Percentiles rank a stretch among this genome's conserved stretches.
Evolutionary conservation across 1,140 invertebrate genomes (phyloP).

Genomic region (Drosophila bocki): DNA sequence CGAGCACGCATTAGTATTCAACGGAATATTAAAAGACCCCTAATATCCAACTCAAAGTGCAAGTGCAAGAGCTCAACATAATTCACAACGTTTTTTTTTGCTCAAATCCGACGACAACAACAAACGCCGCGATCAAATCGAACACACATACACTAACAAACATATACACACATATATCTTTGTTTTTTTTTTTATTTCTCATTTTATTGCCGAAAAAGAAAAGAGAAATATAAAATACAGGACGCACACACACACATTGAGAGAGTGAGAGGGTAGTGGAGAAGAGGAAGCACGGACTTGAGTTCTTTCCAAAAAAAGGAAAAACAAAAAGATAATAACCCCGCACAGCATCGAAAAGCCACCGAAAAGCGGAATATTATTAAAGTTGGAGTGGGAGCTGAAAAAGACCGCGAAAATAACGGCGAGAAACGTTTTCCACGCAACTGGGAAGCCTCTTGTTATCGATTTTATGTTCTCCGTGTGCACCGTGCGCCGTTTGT

Average conservation of each 20-base stretch:
- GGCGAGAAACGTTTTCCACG: conserved; percentile 12
- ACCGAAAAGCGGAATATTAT: conserved; percentile 4
- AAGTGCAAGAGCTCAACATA: conserved; percentile 18
- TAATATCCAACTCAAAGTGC: conserved; percentile 5
- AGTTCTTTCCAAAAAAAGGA: neutral
- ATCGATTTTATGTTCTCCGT: conserved; percentile 30
- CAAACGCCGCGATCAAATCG: conserved; percentile 18
- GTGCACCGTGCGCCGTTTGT: conserved; percentile 15
- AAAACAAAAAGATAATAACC: conserved; percentile 6
- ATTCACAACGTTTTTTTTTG: conserved; percentile 11
- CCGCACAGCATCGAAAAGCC: neutral
- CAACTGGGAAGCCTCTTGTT: conserved; percentile 29
- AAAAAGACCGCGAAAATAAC: conserved; percentile 25
- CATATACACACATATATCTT: neutral
- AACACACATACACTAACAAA: neutral
- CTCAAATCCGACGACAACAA: conserved; percentile 19
- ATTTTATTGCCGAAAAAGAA: conserved; percentile 22
- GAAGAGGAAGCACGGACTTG: conserved; percentile 28
- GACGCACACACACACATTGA: conserved; percentile 14
- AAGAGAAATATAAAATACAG: conserved; percentile 30
- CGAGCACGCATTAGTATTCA: conserved; percentile 2
- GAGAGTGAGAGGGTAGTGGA: conserved; percentile 1
- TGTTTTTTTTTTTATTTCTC: conserved; percentile 9
- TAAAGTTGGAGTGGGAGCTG: conserved; percentile 5
- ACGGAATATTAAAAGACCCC: neutral